Evolutionary conservation across 2,797 vertebrate species (phyloP).

Genomic region (Columba guinea): DNA sequence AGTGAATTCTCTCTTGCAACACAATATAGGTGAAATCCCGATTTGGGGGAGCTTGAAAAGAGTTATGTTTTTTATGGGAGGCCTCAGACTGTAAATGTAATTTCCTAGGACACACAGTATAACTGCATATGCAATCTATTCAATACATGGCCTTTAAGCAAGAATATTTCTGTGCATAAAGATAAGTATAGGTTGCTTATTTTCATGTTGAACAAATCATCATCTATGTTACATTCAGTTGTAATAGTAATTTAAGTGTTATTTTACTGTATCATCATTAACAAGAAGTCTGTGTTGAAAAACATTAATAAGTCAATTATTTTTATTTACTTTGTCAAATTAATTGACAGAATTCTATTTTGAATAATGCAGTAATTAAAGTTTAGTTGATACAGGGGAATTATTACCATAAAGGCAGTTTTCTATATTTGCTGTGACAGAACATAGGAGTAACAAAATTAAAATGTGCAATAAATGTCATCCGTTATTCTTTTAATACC

Average conservation of each 20-base stretch:
- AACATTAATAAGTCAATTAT: constrained; percentile 50
- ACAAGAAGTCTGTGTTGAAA: constrained; percentile 35
- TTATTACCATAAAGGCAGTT: not conserved
- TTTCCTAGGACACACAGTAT: not conserved
- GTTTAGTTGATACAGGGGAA: not conserved
- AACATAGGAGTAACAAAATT: constrained; percentile 26
- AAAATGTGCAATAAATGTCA: constrained; percentile 13
- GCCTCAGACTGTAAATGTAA: not conserved
- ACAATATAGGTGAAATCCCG: not conserved
- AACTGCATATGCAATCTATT: not conserved
- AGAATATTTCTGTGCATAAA: constrained; percentile 47
- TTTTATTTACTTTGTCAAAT: constrained; percentile 53
- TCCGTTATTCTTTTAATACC: constrained; percentile 8
- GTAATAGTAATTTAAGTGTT: constrained; percentile 41
- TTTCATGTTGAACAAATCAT: constrained; percentile 53
- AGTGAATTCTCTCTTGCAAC: not conserved
- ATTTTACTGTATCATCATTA: constrained; percentile 8
- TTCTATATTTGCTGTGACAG: constrained; percentile 27
- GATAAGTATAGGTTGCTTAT: constrained; percentile 19
- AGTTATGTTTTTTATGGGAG: not conserved
- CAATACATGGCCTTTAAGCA: constrained; percentile 35
- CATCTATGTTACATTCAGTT: constrained; percentile 20
- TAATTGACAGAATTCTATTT: constrained; percentile 47
- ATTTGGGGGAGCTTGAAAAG: not conserved
- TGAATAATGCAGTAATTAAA: constrained; percentile 50